Base-by-base conservation (phyloP, 2,113 vertebrate species). In the Phyllostomus discolor region DNA sequence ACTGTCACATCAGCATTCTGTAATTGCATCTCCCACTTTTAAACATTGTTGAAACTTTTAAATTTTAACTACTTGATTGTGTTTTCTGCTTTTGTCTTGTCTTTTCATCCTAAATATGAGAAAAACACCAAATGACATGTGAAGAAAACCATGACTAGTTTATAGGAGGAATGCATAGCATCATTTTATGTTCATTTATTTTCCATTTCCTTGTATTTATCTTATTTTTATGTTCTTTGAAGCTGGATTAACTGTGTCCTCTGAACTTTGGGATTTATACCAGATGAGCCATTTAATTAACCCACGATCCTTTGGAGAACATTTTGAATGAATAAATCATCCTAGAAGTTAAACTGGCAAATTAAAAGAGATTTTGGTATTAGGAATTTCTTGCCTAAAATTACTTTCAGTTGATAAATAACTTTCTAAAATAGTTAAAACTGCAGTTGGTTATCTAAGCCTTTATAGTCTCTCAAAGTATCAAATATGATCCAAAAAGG, bases 171-270 rank as follows among this genome's bases (percentile, higher is more conserved):
- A 80, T 95, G 33, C 48, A 88, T 70, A 86, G 43, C 31, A 85
- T 93, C 69, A 33, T 91, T 73, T 11, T 94, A 84, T 96, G 48
- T 90, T 92, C 69, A 70, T 67, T 93, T 50, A 80, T 97, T 97
- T 97, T 95, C 76, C 93, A 86, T 97, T 97, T 97, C 90, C 94
- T 97, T 97, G 62, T 78, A 91, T 89, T 92, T 97, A 96, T 86
- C 48, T 95, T 69, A n/a, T 92, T 57, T 97, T 83, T 96, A 86
- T 95, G 72, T 50, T 80, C 90, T 80, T 87, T 95, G 43, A 88
- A 83, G 52, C 35, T 54, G 48, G 83, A 98, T 97, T 96, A 94
- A 96, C 79, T 87, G 33, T 84, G 85, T 97, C 72, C n/a, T 98
- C 80, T 93, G 88, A 98, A 97, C 50, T 57, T 91, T 46, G 16